Evolutionary conservation across 2,888 invertebrate genomes (phyloP).

Genomic region (Aelia acuminata): DNA sequence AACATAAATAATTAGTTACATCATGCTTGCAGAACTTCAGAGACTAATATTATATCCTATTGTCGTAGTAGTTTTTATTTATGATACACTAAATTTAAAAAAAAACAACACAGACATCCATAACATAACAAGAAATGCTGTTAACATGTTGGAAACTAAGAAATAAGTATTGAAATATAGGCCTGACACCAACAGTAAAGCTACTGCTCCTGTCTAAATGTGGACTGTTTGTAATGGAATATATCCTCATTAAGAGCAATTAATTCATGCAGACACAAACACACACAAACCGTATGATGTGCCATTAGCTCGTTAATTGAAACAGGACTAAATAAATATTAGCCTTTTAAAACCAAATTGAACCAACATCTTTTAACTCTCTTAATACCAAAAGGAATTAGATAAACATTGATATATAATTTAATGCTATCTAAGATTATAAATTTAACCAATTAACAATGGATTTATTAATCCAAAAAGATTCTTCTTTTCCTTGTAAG

Average conservation of each 20-base stretch:
- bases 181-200: background rate
- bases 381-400: too few relatives aligned
- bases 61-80: background rate
- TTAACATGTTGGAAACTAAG: background rate
- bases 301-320: background rate
- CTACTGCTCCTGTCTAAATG: background rate
- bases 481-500: too few relatives aligned
- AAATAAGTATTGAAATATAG: background rate
- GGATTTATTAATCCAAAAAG: too few relatives aligned
- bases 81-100: background rate
- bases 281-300: background rate
- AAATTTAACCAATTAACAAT: too few relatives aligned
- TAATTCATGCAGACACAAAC: background rate
- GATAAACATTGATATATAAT: too few relatives aligned
- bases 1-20: background rate
- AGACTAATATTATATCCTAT: background rate
- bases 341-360: background rate
- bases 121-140: background rate
- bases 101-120: background rate
- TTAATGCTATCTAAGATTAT: too few relatives aligned
- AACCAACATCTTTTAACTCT: too few relatives aligned
- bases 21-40: background rate
- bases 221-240: background rate
- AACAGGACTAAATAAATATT: background rate
- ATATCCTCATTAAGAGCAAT: conserved; percentile 5